phyloP scores from a whole-genome alignment of 2,888 invertebrate species.

The Melieria picta region DNA sequence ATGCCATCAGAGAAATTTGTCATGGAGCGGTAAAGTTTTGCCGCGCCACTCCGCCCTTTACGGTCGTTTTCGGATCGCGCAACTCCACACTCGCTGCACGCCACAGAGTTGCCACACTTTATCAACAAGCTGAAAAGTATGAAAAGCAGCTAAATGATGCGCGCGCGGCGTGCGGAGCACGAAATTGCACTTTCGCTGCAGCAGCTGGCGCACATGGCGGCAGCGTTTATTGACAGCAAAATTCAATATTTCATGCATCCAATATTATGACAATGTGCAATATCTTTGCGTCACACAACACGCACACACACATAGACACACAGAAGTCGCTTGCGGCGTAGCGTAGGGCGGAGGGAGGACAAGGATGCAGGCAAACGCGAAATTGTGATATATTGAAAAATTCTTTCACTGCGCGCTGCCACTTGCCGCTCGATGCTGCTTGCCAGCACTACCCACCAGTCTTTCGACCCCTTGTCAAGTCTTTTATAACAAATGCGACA shows the following conservation, averaged over 20 bases:
- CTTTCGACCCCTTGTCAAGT: too few relatives aligned
- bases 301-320: neutral
- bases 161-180: constrained; percentile 1
- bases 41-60: neutral
- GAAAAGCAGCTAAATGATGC: neutral
- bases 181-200: constrained; percentile 27
- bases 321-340: neutral
- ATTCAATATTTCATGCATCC: constrained; percentile 58
- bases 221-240: constrained; percentile 57
- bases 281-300: constrained; percentile 38
- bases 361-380: neutral
- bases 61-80: constrained; percentile 2
- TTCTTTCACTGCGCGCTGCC: neutral
- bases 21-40: constrained; percentile 30
- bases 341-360: too few relatives aligned
- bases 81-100: neutral
- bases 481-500: too few relatives aligned
- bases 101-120: constrained; percentile 14
- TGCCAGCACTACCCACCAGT: too few relatives aligned
- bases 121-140: constrained; percentile 7
- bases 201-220: constrained; percentile 46
- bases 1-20: constrained; percentile 18
- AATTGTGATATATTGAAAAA: constrained; percentile 9
- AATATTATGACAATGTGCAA: constrained; percentile 56
- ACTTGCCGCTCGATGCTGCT: too few relatives aligned